phyloP scores from a whole-genome alignment of 2,797 vertebrate species.

The Chrosomus eos region DNA sequence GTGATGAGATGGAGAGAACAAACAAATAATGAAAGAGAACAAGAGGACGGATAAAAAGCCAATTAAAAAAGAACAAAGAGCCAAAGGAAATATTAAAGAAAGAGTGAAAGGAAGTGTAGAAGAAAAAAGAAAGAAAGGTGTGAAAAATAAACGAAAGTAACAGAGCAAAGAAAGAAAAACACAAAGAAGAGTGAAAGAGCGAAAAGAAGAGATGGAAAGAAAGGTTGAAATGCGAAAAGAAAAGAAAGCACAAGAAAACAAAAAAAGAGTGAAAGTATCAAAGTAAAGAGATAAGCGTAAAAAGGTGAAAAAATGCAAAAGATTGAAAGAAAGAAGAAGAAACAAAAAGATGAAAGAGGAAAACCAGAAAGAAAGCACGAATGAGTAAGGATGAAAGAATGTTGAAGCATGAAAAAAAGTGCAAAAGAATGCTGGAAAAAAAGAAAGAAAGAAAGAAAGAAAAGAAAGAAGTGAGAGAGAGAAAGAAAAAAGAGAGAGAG shows the following conservation, averaged over 20 bases:
- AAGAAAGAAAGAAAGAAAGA: no score
- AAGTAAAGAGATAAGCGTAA: no score
- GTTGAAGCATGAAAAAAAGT: slow-evolving; percentile 47
- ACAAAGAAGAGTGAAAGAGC: background rate
- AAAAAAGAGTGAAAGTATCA: background rate
- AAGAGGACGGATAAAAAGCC: background rate
- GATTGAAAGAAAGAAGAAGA: background rate
- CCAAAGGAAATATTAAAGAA: background rate
- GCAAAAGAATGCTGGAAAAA: background rate
- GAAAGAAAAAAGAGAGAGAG: no score
- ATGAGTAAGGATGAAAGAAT: slow-evolving; percentile 5
- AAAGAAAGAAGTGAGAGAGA: rapidly evolving
- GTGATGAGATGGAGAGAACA: background rate
- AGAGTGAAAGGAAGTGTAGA: background rate
- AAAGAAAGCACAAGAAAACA: background rate
- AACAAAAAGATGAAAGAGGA: background rate
- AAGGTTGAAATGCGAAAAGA: no score
- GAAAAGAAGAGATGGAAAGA: no score
- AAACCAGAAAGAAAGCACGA: background rate
- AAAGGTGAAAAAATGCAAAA: background rate
- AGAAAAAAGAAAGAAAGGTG: background rate
- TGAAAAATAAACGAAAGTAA: slow-evolving; percentile 55
- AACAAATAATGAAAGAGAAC: background rate
- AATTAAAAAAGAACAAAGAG: background rate
- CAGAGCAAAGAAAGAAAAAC: background rate